phyloP scores from a whole-genome alignment of 2,113 vertebrate species.

The Actinemys pallida region DNA sequence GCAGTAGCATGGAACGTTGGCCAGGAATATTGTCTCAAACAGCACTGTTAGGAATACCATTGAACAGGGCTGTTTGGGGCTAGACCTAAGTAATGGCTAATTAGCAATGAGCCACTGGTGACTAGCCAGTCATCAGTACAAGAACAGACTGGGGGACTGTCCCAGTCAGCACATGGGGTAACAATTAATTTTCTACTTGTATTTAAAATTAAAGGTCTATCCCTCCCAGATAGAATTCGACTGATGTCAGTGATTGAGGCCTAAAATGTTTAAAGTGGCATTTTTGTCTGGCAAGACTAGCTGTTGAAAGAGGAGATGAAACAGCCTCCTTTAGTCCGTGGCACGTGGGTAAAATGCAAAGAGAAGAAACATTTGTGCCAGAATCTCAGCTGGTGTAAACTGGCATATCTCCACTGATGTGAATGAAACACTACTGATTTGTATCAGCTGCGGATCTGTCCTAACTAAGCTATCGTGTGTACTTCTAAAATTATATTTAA shows the following conservation, averaged over 20 bases:
- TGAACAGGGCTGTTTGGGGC: background rate
- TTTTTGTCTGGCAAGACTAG: background rate
- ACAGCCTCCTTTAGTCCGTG: background rate
- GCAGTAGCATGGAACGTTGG: background rate
- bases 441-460: rapidly evolving
- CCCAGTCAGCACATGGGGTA: background rate
- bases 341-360: rapidly evolving
- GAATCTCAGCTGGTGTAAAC: background rate
- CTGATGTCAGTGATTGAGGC: background rate
- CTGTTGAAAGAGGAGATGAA: background rate
- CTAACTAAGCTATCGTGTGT: background rate
- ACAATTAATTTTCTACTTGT: background rate
- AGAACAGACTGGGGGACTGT: background rate
- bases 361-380: background rate
- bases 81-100: background rate
- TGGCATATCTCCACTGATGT: rapidly evolving
- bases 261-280: background rate
- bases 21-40: background rate
- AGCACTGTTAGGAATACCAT: background rate
- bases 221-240: background rate
- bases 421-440: background rate
- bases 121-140: background rate
- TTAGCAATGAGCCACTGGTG: background rate
- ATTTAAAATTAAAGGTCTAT: background rate
- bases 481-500: background rate